Percentiles rank a stretch among this genome's conserved stretches.
Conservation (phyloP, 2,888 invertebrate species). For the Nasonovia ribisnigri region DNA sequence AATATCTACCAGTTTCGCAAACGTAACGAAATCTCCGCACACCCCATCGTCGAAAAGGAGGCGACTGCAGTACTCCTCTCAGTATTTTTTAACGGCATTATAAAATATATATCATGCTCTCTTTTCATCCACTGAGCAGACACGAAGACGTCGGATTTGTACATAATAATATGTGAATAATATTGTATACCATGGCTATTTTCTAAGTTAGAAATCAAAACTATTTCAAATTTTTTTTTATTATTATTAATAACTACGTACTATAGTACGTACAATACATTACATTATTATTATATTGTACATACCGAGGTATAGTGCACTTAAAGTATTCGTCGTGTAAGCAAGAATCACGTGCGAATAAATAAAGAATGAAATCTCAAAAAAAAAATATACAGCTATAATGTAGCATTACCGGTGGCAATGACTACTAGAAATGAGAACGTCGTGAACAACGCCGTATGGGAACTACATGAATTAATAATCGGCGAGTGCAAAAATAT, state of each 20-base stretch:
- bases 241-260: background rate
- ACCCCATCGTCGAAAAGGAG: background rate
- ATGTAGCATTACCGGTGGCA: background rate
- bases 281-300: background rate
- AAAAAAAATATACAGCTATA: background rate
- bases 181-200: background rate
- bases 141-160: background rate
- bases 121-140: background rate
- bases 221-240: background rate
- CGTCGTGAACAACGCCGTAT: background rate
- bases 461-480: background rate
- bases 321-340: background rate
- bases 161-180: no score
- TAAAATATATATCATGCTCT: background rate
- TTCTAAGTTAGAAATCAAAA: background rate
- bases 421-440: constrained; percentile 37
- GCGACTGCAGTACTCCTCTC: background rate
- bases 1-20: constrained; percentile 11
- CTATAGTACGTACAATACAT: background rate
- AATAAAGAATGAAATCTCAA: constrained; percentile 9
- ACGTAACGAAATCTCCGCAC: constrained; percentile 11
- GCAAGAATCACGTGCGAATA: background rate
- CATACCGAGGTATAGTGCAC: background rate
- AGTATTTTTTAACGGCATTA: background rate
- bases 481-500: background rate